Percentiles rank a stretch among this genome's conserved stretches.
These are phyloP conservation scores for Aspidiotus rigidus DNA, from an alignment of 2,888 invertebrate species.

Conservation along the genomic window DNA sequence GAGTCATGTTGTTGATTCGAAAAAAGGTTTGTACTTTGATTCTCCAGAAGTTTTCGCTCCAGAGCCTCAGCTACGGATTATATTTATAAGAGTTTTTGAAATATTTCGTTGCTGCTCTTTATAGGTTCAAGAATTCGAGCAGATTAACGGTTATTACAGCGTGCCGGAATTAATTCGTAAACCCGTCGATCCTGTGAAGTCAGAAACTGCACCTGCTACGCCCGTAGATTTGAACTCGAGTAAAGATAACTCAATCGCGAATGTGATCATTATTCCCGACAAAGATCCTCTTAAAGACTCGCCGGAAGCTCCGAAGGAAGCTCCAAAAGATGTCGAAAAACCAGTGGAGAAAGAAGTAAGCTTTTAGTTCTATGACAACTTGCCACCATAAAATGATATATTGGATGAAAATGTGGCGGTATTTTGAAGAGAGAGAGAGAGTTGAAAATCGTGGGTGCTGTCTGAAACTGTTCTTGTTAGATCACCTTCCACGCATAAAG, in stretches of 20 bases:
- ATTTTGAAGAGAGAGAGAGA: no score
- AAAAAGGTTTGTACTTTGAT: conserved; percentile 60
- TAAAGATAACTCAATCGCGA: background rate
- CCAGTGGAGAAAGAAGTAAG: conserved; percentile 30
- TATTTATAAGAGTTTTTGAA: background rate
- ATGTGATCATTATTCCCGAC: background rate
- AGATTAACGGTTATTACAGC: conserved; percentile 94
- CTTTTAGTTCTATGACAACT: background rate
- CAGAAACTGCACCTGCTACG: background rate
- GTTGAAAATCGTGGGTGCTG: no score
- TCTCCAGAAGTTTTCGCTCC: background rate
- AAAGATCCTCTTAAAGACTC: background rate
- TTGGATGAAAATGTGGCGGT: no score
- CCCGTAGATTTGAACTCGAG: background rate
- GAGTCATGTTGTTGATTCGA: conserved; percentile 96
- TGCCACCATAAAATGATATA: no score
- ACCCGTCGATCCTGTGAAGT: conserved; percentile 48
- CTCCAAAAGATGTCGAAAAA: conserved; percentile 38
- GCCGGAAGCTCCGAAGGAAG: conserved; percentile 36
- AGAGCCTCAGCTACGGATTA: no score
- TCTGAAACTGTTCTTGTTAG: no score
- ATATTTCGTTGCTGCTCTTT: conserved; percentile 22
- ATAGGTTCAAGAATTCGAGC: conserved; percentile 93
- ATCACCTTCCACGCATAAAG: no score
- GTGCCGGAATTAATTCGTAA: conserved; percentile 87